Base-by-base conservation (phyloP, 2,797 vertebrate species). In the Tolypeutes matacus region DNA sequence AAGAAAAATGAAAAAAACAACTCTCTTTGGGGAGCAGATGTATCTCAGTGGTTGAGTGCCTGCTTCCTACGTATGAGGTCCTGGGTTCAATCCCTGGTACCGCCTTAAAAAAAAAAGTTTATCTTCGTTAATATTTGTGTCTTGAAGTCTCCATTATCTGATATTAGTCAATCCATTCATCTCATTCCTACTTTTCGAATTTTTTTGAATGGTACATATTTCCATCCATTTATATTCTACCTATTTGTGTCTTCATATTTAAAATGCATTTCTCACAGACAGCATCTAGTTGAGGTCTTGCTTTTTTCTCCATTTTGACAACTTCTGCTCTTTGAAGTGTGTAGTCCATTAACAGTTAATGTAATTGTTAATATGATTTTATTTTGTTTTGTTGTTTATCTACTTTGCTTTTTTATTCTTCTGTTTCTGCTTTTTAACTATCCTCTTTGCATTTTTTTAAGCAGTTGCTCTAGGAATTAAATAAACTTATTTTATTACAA, bases 401-500 rank as follows among this genome's bases (percentile, higher is more conserved):
- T 29, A 17, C 42, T 78, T n/a, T 75, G 64, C n/a, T 72, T 7
- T 91, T 56, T 65, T 80, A 25, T 65, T 82, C 27, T 65, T 70
- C 11, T 60, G 9, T 72, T 82, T 92, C 53, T 83, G 60, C 29
- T 69, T 51, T 60, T 27, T 92, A 62, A 42, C 34, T 87, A 31
- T 87, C 6, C 14, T n/a, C n/a, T 36, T 25, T 72, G 27, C 31
- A 39, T 3, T 72, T 87, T 82, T 86, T 86, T 49, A 60, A 81
- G 36, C 27, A 39, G 36, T 88, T 89, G 42, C 20, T 70, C 11
- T 69, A 83, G 18, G 6, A 94, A 72, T 34, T 87, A 10, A 53
- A 51, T 95, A 39, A 91, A 69, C 39, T 60, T 81, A 69, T 15
- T 92, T 85, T 70, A 56, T 83, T 13, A 58, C 87, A 53, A 62